Evolutionary conservation across 2,113 vertebrate species (phyloP).

Genomic region (Peromyscus californicus): DNA sequence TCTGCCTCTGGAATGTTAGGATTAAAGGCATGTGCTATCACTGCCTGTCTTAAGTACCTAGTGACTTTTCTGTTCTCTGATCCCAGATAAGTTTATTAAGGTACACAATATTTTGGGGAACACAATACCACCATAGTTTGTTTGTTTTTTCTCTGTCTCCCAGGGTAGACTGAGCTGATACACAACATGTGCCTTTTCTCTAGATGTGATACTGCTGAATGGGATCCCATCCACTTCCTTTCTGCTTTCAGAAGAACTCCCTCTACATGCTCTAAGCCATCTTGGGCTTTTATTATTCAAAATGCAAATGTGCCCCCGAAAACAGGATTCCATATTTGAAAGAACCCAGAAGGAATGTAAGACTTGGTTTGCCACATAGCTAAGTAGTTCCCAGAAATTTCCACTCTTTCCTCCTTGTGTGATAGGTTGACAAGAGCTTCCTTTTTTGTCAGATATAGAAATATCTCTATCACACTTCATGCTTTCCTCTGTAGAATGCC

Average conservation of each 20-base stretch:
- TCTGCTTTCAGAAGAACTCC: conserved; percentile 49
- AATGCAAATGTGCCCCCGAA: conserved; percentile 17
- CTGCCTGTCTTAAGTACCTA: too few species aligned
- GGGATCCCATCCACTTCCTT: neutral
- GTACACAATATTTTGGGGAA: too few species aligned
- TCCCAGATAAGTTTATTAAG: too few species aligned
- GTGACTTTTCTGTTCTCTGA: too few species aligned
- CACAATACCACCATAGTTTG: too few species aligned
- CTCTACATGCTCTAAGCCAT: neutral
- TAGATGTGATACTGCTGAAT: conserved; percentile 23
- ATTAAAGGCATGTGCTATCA: too few species aligned
- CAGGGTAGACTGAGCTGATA: conserved; percentile 1
- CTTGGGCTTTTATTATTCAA: conserved; percentile 28
- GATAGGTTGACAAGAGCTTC: neutral
- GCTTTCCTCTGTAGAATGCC: neutral
- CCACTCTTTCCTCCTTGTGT: neutral
- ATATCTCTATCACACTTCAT: neutral
- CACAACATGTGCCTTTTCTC: neutral
- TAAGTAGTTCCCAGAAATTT: neutral
- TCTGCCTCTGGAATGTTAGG: too few species aligned
- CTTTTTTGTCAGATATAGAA: neutral
- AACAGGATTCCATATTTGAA: neutral
- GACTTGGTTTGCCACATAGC: neutral
- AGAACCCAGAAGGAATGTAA: neutral
- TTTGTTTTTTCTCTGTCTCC: conserved; percentile 31